Evolutionary conservation across 2,888 invertebrate species (phyloP).

Genomic region (Rotaria socialis): DNA sequence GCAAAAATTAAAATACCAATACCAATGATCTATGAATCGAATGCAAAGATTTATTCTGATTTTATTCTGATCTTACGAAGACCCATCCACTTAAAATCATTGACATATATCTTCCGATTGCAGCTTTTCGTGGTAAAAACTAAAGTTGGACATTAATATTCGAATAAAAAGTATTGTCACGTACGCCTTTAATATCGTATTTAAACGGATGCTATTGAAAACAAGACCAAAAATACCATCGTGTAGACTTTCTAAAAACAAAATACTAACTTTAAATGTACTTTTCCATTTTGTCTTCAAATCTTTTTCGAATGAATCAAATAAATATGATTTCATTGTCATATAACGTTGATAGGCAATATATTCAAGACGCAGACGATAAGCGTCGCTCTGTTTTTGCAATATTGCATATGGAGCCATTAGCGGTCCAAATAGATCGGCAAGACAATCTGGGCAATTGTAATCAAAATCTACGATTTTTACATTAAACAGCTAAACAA

Average conservation of each 20-base stretch:
- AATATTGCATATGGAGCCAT: neutral
- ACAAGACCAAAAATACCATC: neutral
- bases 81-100: neutral
- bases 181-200: neutral
- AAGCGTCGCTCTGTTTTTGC: neutral
- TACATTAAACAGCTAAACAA: neutral
- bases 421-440: neutral
- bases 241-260: neutral
- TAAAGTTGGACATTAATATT: neutral
- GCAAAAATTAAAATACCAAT: neutral
- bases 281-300: neutral
- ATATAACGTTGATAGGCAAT: neutral
- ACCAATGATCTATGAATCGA: neutral
- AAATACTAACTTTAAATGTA: neutral
- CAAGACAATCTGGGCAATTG: neutral
- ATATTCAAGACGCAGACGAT: neutral
- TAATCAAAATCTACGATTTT: neutral
- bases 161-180: neutral
- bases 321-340: neutral
- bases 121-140: neutral
- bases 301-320: neutral
- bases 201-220: neutral
- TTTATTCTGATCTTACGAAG: neutral
- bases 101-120: neutral
- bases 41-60: neutral